Percentiles rank a stretch among this genome's conserved stretches.
Evolutionary conservation across 1,140 invertebrate genomes (phyloP).

Genomic region (Choristoneura fumiferana): DNA sequence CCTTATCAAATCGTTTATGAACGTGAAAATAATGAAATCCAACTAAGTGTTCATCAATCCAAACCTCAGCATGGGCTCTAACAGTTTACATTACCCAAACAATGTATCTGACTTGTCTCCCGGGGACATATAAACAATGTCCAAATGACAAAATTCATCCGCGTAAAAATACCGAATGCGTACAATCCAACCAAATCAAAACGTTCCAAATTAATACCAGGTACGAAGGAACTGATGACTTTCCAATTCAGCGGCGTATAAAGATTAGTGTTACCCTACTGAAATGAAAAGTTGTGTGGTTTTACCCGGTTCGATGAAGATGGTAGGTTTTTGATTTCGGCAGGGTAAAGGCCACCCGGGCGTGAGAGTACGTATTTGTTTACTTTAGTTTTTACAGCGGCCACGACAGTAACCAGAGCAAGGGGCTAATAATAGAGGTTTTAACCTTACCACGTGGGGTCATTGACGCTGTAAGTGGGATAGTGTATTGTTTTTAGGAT

Average conservation of each 20-base stretch:
- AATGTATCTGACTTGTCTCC: conserved; percentile 17
- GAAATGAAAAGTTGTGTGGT: too few species aligned
- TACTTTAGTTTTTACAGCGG: conserved; percentile 17
- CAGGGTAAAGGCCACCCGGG: conserved; percentile 2
- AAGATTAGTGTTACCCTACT: too few species aligned
- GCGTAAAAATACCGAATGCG: not conserved
- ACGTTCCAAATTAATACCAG: not conserved
- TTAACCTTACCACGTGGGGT: conserved; percentile 19
- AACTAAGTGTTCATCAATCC: too few species aligned
- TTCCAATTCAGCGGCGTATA: not conserved
- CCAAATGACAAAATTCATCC: conserved; percentile 8
- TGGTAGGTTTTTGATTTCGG: not conserved
- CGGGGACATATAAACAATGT: conserved; percentile 1
- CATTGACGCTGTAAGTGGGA: conserved; percentile 13
- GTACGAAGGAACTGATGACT: not conserved
- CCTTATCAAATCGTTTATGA: too few species aligned
- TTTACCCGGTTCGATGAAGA: not conserved
- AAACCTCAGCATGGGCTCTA: conserved; percentile 5
- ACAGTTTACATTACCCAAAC: conserved; percentile 13
- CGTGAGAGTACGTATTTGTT: conserved; percentile 19
- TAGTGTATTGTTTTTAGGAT: not conserved
- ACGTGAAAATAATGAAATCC: too few species aligned
- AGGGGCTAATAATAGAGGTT: conserved; percentile 15
- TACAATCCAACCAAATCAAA: not conserved
- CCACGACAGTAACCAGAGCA: conserved; percentile 18